Evolutionary conservation across 2,888 invertebrate species (phyloP).

Genomic region (Dione vanillae): DNA sequence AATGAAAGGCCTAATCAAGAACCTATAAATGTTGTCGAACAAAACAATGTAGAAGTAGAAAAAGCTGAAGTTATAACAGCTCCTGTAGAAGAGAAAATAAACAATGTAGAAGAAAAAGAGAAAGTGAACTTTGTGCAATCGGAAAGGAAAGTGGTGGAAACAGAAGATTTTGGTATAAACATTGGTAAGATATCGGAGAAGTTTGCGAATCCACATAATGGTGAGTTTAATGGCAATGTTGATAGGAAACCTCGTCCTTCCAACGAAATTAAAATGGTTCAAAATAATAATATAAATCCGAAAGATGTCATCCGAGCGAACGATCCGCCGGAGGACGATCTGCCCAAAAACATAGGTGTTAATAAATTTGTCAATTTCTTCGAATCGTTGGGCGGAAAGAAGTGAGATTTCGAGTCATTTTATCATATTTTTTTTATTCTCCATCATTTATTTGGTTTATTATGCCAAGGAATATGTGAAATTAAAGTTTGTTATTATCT

Average conservation of each 20-base stretch:
- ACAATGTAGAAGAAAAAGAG: slow-evolving; percentile 42
- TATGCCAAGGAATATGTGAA: too few relatives aligned
- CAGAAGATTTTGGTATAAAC: slow-evolving; percentile 37
- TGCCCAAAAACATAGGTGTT: slow-evolving; percentile 79
- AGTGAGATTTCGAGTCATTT: slow-evolving; percentile 54
- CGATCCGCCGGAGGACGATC: slow-evolving; percentile 77
- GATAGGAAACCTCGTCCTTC: slow-evolving; percentile 64
- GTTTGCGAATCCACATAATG: slow-evolving; percentile 47
- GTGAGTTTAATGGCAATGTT: slow-evolving; percentile 57
- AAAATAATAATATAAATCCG: slow-evolving; percentile 63
- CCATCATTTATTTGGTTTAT: not conserved
- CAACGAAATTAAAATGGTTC: slow-evolving; percentile 77
- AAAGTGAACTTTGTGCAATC: slow-evolving; percentile 49
- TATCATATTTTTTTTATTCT: not conserved
- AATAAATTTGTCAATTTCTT: slow-evolving; percentile 81
- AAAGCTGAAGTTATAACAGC: not conserved
- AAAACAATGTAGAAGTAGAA: not conserved
- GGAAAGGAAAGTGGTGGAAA: slow-evolving; percentile 43
- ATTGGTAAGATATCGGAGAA: slow-evolving; percentile 42
- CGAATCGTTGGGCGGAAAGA: slow-evolving; percentile 77
- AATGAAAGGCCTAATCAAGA: slow-evolving; percentile 33
- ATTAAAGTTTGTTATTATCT: too few relatives aligned
- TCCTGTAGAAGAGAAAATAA: slow-evolving; percentile 17
- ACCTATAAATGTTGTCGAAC: not conserved
- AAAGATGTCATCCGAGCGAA: slow-evolving; percentile 78